Conservation (phyloP, 2,797 vertebrate genomes). For the Hippocampus kuda region DNA sequence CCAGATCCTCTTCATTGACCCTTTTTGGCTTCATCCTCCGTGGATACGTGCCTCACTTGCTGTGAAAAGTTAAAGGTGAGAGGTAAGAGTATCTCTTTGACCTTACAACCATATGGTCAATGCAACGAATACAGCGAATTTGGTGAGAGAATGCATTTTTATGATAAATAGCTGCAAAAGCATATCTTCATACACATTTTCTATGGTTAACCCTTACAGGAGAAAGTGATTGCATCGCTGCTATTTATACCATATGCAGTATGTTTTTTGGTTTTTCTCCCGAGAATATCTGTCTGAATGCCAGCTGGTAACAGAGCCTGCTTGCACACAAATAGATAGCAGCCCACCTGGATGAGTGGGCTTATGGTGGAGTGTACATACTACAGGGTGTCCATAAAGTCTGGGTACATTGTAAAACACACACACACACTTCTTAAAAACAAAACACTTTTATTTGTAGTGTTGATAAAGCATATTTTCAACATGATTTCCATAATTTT, state of each 20-base stretch:
- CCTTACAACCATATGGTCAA: background rate
- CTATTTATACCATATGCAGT: background rate
- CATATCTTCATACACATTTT: background rate
- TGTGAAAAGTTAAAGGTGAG: conserved; percentile 1
- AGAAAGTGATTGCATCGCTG: background rate
- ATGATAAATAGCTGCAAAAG: background rate
- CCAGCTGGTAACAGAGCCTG: conserved; percentile 42
- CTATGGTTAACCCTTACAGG: background rate
- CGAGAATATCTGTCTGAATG: background rate
- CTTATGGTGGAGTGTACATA: conserved; percentile 27
- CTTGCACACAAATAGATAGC: conserved; percentile 36
- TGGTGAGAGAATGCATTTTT: background rate
- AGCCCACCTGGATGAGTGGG: conserved; percentile 54
- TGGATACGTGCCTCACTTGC: background rate
- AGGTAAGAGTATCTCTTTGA: conserved; percentile 16
- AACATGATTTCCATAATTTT: too few relatives aligned
- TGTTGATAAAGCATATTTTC: too few relatives aligned
- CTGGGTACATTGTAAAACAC: too few relatives aligned
- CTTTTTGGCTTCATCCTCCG: background rate
- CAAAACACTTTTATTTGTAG: too few relatives aligned
- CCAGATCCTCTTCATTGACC: conserved; percentile 1
- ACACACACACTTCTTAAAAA: too few relatives aligned
- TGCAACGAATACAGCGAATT: background rate
- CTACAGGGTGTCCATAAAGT: conserved; percentile 15
- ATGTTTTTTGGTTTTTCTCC: background rate